These are phyloP conservation scores for Piezodorus guildinii DNA, from an alignment of 1,140 invertebrate genomes.

Conservation along the genomic window DNA sequence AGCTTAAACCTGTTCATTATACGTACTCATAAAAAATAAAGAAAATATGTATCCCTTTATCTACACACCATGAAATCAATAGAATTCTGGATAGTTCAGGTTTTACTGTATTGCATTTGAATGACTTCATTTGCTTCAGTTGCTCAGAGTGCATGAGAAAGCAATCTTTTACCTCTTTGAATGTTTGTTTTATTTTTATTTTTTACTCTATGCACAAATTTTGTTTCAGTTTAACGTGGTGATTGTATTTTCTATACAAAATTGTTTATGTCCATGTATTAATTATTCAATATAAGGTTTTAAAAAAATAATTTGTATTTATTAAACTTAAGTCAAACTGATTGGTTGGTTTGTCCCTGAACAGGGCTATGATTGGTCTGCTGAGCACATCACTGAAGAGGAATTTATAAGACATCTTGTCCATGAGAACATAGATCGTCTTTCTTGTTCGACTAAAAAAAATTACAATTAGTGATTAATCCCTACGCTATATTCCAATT, in stretches of 20 bases:
- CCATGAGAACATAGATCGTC: conserved; percentile 22
- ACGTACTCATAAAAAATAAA: too few species aligned
- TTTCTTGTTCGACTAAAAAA: conserved; percentile 18
- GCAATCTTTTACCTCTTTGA: not conserved
- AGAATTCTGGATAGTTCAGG: too few species aligned
- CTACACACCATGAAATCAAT: too few species aligned
- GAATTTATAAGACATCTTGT: conserved; percentile 25
- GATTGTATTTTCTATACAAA: not conserved
- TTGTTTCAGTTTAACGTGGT: not conserved
- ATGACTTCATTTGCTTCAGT: not conserved
- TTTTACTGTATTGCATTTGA: too few species aligned
- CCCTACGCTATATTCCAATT: too few species aligned
- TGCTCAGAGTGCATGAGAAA: conserved; percentile 8
- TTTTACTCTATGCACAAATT: not conserved
- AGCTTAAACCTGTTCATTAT: too few species aligned
- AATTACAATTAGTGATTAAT: conserved; percentile 9
- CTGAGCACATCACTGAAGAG: conserved; percentile 21
- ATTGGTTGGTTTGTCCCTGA: conserved; percentile 26
- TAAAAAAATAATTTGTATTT: not conserved
- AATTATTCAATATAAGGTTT: not conserved
- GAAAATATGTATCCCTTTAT: too few species aligned
- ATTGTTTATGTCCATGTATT: not conserved
- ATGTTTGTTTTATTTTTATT: not conserved
- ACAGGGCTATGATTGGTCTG: conserved; percentile 22
- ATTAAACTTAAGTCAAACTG: conserved; percentile 10